Conservation (phyloP, 2,888 invertebrate genomes). For the Acrobasis repandana region DNA sequence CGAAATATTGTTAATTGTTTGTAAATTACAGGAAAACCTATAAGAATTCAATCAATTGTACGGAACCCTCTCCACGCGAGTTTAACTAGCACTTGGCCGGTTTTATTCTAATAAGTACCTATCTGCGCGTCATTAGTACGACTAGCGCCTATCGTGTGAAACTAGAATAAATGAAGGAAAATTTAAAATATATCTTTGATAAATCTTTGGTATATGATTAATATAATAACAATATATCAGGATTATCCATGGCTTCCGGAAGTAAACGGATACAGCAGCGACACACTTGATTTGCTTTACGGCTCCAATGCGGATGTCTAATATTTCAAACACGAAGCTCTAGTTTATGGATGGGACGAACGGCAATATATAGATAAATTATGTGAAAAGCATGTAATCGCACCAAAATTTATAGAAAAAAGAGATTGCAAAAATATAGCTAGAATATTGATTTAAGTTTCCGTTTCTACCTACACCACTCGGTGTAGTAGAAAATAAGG, state of each 20-base stretch:
- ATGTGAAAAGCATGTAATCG: background rate
- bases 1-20: too few species aligned
- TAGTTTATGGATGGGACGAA: constrained; percentile 5
- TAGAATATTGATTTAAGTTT: too few species aligned
- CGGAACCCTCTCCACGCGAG: too few species aligned
- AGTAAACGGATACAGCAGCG: constrained; percentile 12
- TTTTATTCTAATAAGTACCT: too few species aligned
- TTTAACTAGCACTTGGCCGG: too few species aligned
- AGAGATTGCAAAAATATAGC: background rate
- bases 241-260: constrained; percentile 11
- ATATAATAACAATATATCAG: background rate
- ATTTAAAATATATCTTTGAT: background rate
- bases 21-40: too few species aligned
- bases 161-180: background rate
- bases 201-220: background rate
- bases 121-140: too few species aligned
- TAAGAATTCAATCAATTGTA: too few species aligned
- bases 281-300: constrained; percentile 13
- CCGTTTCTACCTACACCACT: too few species aligned
- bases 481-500: too few species aligned
- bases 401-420: too few species aligned
- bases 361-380: background rate
- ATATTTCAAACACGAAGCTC: background rate
- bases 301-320: background rate
- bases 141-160: background rate